Evolutionary conservation across 2,113 vertebrate species (phyloP).

Genomic region (Lophotis ruficrista): DNA sequence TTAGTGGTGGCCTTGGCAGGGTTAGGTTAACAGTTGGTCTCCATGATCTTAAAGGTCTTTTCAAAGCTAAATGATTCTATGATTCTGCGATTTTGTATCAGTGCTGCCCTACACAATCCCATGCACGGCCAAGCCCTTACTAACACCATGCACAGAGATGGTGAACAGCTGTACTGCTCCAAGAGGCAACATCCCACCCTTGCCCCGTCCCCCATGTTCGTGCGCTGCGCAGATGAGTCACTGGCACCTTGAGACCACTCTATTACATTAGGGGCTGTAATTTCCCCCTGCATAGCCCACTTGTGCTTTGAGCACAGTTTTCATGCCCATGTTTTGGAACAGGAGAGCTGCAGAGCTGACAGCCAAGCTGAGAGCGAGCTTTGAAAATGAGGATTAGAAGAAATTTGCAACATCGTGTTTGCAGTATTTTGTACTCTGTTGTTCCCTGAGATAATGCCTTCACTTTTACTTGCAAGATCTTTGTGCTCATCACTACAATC

Average conservation of each 20-base stretch:
- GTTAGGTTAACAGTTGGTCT: no score
- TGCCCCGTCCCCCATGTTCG: not conserved
- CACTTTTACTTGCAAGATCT: not conserved
- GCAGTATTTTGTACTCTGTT: not conserved
- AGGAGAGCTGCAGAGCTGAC: rapidly evolving
- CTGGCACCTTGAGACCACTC: not conserved
- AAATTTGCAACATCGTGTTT: not conserved
- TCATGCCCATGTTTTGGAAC: not conserved
- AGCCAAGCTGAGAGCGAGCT: not conserved
- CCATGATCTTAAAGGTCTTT: no score
- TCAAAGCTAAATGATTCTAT: no score
- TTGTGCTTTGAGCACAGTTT: not conserved
- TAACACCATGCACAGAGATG: rapidly evolving
- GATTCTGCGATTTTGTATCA: no score
- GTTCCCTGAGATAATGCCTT: not conserved
- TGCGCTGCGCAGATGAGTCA: not conserved
- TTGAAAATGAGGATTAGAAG: not conserved
- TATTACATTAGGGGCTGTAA: not conserved
- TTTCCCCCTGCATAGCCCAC: not conserved
- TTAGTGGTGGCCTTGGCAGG: no score
- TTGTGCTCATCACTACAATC: not conserved
- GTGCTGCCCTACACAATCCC: not conserved
- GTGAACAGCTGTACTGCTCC: not conserved
- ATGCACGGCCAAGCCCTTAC: not conserved
- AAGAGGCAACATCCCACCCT: not conserved